These are phyloP conservation scores for Torymus auratus DNA, from an alignment of 2,888 invertebrate genomes.

Conservation along the genomic window DNA sequence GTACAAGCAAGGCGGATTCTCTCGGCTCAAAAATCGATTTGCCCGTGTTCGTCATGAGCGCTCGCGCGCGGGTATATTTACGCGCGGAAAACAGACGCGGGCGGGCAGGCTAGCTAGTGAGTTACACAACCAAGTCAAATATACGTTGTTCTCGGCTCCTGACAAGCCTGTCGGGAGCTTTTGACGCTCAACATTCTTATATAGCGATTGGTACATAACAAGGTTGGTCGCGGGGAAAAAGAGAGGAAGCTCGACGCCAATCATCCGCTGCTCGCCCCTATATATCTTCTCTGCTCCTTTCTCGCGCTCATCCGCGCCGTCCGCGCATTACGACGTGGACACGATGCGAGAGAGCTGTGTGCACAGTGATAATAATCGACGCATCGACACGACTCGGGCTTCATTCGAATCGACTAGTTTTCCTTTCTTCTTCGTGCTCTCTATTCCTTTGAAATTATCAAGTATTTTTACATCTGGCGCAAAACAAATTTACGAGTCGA, in stretches of 20 bases:
- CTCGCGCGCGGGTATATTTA: too few species aligned
- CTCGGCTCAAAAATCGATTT: too few species aligned
- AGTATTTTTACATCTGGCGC: too few species aligned
- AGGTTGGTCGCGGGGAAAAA: neutral
- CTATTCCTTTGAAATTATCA: too few species aligned
- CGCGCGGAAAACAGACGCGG: too few species aligned
- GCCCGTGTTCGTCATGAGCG: too few species aligned
- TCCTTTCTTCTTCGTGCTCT: too few species aligned
- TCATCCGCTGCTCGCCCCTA: conserved; percentile 12
- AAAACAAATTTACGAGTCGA: too few species aligned
- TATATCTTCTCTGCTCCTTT: conserved; percentile 19
- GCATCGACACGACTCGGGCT: neutral
- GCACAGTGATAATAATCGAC: conserved; percentile 29
- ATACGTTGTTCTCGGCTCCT: conserved; percentile 12
- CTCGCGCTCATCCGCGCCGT: too few species aligned
- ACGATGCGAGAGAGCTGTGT: neutral
- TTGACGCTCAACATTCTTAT: conserved; percentile 32
- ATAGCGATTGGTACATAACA: neutral
- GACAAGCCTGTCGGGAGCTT: conserved; percentile 1
- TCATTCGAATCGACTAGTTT: too few species aligned
- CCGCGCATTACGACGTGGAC: neutral
- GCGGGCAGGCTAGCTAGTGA: too few species aligned
- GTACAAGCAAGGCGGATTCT: too few species aligned
- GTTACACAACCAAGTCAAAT: neutral
- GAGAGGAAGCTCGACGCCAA: conserved; percentile 20